Evolutionary conservation across 2,888 invertebrate genomes (phyloP).

Genomic region (Heliconius charithonia): DNA sequence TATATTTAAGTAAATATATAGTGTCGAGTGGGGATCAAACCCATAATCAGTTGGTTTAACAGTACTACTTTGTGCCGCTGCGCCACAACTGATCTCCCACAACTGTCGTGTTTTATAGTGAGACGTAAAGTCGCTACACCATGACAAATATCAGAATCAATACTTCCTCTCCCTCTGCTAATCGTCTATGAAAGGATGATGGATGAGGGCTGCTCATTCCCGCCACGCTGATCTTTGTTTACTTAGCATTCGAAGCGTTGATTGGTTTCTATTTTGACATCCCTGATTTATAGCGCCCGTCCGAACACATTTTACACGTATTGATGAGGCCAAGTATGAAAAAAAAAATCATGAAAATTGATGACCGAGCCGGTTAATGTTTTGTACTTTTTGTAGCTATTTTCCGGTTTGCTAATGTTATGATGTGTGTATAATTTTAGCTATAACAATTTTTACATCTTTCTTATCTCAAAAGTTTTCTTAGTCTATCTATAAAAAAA

Average conservation of each 20-base stretch:
- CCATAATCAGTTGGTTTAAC: no score
- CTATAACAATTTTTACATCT: no score
- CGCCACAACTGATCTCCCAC: no score
- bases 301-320: slow-evolving; percentile 25
- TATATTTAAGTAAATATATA: no score
- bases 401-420: not conserved
- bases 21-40: no score
- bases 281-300: slow-evolving; percentile 55
- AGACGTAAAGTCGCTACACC: no score
- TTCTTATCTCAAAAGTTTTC: no score
- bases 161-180: slow-evolving; percentile 9
- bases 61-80: no score
- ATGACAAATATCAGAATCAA: not conserved
- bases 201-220: slow-evolving; percentile 57
- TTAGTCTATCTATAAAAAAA: no score
- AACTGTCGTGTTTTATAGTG: no score
- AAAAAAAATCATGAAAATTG: slow-evolving; percentile 22
- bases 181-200: slow-evolving; percentile 51
- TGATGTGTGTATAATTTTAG: not conserved
- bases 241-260: slow-evolving; percentile 55
- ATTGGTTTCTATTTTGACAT: slow-evolving; percentile 70
- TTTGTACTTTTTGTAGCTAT: not conserved
- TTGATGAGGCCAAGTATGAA: slow-evolving; percentile 24
- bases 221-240: slow-evolving; percentile 49
- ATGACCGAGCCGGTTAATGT: slow-evolving; percentile 3